Evolutionary conservation across 2,113 vertebrate genomes (phyloP).

Genomic region (Dicentrarchus labrax): DNA sequence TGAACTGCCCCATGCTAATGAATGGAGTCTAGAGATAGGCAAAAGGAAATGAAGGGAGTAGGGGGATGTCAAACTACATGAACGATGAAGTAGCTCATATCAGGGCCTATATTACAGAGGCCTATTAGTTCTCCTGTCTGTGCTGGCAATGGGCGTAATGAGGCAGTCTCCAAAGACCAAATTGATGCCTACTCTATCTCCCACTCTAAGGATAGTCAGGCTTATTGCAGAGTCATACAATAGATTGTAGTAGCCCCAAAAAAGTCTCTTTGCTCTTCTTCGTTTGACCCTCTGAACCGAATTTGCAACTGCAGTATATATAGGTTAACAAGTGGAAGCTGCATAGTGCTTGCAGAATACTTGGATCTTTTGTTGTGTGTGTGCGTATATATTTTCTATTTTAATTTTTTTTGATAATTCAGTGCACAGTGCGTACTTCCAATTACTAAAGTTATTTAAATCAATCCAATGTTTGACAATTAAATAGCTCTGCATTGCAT

Average conservation of each 20-base stretch:
- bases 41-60: slow-evolving; percentile 72
- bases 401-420: no score
- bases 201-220: slow-evolving; percentile 14
- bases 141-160: slow-evolving; percentile 70
- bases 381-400: no score
- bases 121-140: slow-evolving; percentile 75
- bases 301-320: background rate
- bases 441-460: no score
- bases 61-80: slow-evolving; percentile 72
- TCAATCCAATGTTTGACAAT: no score
- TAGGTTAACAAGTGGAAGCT: background rate
- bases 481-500: no score
- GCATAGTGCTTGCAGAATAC: background rate
- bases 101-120: slow-evolving; percentile 66
- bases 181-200: slow-evolving; percentile 51
- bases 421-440: no score
- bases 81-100: slow-evolving; percentile 77
- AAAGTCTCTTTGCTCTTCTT: background rate
- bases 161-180: slow-evolving; percentile 64
- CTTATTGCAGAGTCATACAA: slow-evolving; percentile 21
- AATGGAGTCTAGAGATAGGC: slow-evolving; percentile 69
- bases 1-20: slow-evolving; percentile 79
- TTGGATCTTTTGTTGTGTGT: background rate
- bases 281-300: background rate
- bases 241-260: background rate